Base-by-base conservation (phyloP, 2,888 invertebrate genomes). In the Leptinotarsa juncta region DNA sequence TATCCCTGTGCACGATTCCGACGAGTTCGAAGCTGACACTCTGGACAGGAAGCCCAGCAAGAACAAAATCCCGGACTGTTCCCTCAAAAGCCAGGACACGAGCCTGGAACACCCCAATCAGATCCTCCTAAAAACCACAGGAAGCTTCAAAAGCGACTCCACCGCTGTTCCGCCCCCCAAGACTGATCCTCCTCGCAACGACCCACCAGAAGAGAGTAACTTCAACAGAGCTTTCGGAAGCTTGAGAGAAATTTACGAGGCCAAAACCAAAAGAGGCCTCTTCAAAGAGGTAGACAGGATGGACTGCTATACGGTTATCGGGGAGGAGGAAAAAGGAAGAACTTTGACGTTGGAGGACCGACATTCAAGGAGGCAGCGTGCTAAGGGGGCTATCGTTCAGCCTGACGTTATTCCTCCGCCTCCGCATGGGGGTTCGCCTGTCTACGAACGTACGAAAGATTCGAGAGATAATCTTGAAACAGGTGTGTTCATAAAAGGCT, bases 11-110 rank as follows among this genome's bases (percentile, higher is more conserved):
- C 91, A 94, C 73, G 96, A 96, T 83, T 95, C 95, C 2, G 95
- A 95, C 82, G 93, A 92, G 71, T 96, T 95, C 82, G 96, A 96
- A 86, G 95, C 96, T 0, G 96, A 96, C 80, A 96, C 96, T 0
- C 89, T 96, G 72, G 96, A 96, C 83, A 90, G 96, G 42, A 95
- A 95, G 84, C 92, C 94, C 62, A 91, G 89, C 85, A 91, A 76
- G 65, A 72, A 57, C 10, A 62, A 60, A 16, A 50, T 53, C 7
- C 57, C 73, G 32, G 67, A 60, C n/a, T 23, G 87, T 42, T 87
- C 85, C 85, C 82, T 53, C 15, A 76, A 68, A 10, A 3, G 32
- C 23, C 65, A 79, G 1, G 87, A 85, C 70, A 89, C 91, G 82
- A 91, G 91, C 0, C 83, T 91, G 49, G 91, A 91, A 81, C 85